phyloP scores from a whole-genome alignment of 2,888 invertebrate genomes.

The Standfussiana lucernea region DNA sequence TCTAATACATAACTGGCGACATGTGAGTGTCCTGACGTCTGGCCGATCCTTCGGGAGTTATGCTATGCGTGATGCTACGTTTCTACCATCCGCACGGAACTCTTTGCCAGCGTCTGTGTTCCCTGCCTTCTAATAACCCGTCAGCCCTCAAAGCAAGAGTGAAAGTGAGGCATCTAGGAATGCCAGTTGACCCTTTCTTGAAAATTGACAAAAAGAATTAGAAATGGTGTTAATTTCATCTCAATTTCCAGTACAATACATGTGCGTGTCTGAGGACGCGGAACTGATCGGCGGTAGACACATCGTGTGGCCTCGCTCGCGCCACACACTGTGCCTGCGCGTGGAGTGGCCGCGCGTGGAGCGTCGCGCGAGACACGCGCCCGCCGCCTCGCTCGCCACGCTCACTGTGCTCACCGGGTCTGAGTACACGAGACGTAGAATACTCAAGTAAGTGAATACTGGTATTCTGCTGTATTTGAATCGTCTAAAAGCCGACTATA shows the following conservation, averaged over 20 bases:
- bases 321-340: constrained; percentile 74
- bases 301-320: constrained; percentile 74
- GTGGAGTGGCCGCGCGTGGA: constrained; percentile 82
- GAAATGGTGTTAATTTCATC: not conserved
- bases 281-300: constrained; percentile 72
- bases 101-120: not conserved
- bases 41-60: not conserved
- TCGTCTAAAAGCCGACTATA: not conserved
- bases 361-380: constrained; percentile 74
- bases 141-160: not conserved
- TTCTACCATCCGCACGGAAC: not conserved
- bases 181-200: not conserved
- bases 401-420: constrained; percentile 83
- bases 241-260: constrained; percentile 81
- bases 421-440: constrained; percentile 80
- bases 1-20: not conserved
- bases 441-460: constrained; percentile 76
- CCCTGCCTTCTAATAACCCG: not conserved
- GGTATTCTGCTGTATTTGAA: not conserved
- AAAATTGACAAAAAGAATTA: not conserved
- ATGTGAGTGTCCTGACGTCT: not conserved
- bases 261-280: constrained; percentile 69
- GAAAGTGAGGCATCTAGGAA: not conserved
- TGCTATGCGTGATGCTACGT: not conserved
- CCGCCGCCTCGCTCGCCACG: constrained; percentile 78